These are phyloP conservation scores for Lasiurus cinereus DNA, from an alignment of 2,113 vertebrate species.

Conservation along the genomic window DNA sequence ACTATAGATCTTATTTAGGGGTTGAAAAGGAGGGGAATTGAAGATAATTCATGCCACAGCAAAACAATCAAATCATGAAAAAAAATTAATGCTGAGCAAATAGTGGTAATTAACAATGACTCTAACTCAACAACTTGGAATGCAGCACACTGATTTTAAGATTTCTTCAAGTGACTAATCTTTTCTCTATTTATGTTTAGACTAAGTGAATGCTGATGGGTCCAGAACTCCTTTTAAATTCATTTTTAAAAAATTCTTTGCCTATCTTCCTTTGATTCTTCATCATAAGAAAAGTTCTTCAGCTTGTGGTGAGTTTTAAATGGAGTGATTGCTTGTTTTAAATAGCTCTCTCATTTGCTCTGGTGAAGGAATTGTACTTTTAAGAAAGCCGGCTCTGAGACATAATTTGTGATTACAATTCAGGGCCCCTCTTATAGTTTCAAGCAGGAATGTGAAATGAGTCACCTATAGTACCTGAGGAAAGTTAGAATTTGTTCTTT, in stretches of 20 bases:
- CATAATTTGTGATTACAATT: constrained; percentile 53
- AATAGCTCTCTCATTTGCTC: constrained; percentile 78
- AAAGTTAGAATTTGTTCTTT: constrained; percentile 66
- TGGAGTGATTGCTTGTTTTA: constrained; percentile 80
- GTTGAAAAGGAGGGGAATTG: constrained; percentile 18
- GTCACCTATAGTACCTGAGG: constrained; percentile 68
- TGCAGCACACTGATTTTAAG: constrained; percentile 56
- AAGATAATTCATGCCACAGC: background rate
- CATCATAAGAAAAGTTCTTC: constrained; percentile 73
- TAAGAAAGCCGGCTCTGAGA: constrained; percentile 66
- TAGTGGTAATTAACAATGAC: constrained; percentile 67
- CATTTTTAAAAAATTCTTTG: constrained; percentile 53
- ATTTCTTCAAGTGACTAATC: constrained; percentile 74
- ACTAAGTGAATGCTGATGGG: constrained; percentile 67
- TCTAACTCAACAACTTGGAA: constrained; percentile 69
- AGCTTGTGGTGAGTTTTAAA: constrained; percentile 68
- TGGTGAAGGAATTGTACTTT: constrained; percentile 68
- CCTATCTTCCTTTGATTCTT: constrained; percentile 72
- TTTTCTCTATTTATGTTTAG: constrained; percentile 74
- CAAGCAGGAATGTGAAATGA: constrained; percentile 71
- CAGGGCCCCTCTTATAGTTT: constrained; percentile 60
- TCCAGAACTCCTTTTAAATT: constrained; percentile 71
- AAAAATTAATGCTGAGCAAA: constrained; percentile 59
- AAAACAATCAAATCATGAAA: constrained; percentile 64
- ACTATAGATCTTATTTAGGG: background rate